Evolutionary conservation across 1,140 invertebrate genomes (phyloP).

Genomic region (Procambarus virginalis): DNA sequence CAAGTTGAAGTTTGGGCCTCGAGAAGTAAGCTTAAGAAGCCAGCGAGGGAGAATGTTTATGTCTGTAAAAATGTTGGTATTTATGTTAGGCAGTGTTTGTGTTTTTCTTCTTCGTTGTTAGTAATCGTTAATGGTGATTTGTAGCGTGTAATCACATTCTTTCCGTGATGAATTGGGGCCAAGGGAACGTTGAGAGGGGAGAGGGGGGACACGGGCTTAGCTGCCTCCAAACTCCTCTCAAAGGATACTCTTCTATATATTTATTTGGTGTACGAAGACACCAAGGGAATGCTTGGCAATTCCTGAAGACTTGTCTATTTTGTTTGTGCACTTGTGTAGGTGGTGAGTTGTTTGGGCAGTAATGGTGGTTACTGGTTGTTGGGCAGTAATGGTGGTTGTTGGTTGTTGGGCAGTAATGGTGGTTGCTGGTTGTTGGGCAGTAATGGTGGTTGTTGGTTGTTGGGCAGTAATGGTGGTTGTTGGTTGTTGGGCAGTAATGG

Average conservation of each 20-base stretch:
- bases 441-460: no score
- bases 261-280: background rate
- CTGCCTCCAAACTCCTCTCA: background rate
- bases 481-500: no score
- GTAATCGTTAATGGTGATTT: slow-evolving; percentile 34
- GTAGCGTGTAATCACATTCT: slow-evolving; percentile 18
- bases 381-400: no score
- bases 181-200: background rate
- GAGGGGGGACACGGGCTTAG: background rate
- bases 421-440: no score
- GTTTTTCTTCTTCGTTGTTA: background rate
- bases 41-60: slow-evolving; percentile 18
- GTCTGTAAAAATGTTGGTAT: slow-evolving; percentile 17
- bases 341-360: background rate
- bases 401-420: no score
- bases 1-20: slow-evolving; percentile 15
- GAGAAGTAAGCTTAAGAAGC: slow-evolving; percentile 15
- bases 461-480: no score
- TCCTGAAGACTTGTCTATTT: background rate
- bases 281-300: background rate
- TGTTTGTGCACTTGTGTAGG: slow-evolving; percentile 9
- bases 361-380: no score
- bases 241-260: background rate
- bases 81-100: slow-evolving; percentile 11
- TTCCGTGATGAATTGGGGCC: slow-evolving; percentile 16